phyloP scores from a whole-genome alignment of 2,113 vertebrate species.

The Grammomys surdaster region DNA sequence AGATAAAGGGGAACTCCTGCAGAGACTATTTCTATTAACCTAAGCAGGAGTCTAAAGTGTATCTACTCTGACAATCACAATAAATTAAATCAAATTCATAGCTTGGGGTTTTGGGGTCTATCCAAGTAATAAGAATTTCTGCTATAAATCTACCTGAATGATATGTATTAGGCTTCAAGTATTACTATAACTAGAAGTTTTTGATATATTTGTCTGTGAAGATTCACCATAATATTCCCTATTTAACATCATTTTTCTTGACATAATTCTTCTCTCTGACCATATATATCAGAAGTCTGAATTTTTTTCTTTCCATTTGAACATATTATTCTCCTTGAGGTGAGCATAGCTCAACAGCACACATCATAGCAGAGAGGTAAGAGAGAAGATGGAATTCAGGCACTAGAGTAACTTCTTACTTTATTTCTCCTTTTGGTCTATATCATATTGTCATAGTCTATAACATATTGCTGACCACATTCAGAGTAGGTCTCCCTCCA shows the following conservation, averaged over 20 bases:
- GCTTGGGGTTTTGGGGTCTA: slow-evolving; percentile 37
- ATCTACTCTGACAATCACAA: slow-evolving; percentile 32
- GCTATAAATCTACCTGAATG: slow-evolving; percentile 49
- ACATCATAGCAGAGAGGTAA: not conserved
- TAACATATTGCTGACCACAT: not conserved
- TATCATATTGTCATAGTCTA: too few relatives aligned
- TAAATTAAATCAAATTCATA: slow-evolving; percentile 72
- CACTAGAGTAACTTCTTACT: not conserved
- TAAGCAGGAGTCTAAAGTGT: slow-evolving; percentile 57
- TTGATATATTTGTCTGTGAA: not conserved
- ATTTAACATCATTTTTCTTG: not conserved
- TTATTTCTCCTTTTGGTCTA: not conserved
- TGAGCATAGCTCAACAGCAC: not conserved
- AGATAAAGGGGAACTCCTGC: not conserved
- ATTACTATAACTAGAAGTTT: slow-evolving; percentile 3
- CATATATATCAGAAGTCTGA: not conserved
- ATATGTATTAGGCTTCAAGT: not conserved
- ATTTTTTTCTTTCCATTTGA: not conserved
- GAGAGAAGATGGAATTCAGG: not conserved
- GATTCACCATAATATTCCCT: not conserved
- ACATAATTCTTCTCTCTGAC: not conserved
- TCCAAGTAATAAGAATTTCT: slow-evolving; percentile 50
- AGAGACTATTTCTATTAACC: slow-evolving; percentile 63
- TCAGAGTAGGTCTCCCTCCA: not conserved
- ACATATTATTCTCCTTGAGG: not conserved